Conservation (phyloP, 1,140 invertebrate genomes). For the Sitophilus oryzae region DNA sequence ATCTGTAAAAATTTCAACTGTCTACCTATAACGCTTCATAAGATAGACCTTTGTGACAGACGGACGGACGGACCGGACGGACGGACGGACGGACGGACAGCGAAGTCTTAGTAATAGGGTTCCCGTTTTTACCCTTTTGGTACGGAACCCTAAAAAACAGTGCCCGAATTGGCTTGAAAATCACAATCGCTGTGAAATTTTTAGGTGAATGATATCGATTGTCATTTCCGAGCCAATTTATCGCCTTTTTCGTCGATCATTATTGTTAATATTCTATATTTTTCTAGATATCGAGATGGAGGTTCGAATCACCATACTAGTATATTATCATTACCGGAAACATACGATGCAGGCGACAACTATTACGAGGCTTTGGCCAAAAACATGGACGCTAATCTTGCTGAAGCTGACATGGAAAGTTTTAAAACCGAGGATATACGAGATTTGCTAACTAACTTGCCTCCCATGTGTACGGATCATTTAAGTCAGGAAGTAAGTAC, state of each 20-base stretch:
- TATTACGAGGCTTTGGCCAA: constrained; percentile 81
- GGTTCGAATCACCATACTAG: constrained; percentile 66
- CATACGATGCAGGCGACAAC: constrained; percentile 66
- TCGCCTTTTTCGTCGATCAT: neutral
- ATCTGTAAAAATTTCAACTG: too few relatives aligned
- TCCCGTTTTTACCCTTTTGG: too few relatives aligned
- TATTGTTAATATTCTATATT: neutral
- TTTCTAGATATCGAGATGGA: constrained; percentile 62
- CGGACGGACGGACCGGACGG: too few relatives aligned
- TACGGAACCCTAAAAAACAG: too few relatives aligned
- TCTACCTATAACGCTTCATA: too few relatives aligned
- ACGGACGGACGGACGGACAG: too few relatives aligned
- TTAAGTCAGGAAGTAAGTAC: constrained; percentile 45
- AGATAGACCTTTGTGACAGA: too few relatives aligned
- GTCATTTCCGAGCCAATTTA: neutral
- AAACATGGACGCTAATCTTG: constrained; percentile 86
- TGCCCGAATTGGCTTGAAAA: too few relatives aligned
- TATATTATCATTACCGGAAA: constrained; percentile 71
- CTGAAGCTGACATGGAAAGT: constrained; percentile 91
- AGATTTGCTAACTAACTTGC: constrained; percentile 71
- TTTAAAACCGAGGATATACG: constrained; percentile 88
- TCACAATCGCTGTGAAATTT: too few relatives aligned
- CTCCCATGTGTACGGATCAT: constrained; percentile 57
- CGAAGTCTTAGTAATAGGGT: too few relatives aligned
- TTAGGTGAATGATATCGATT: too few relatives aligned